Base-by-base conservation (phyloP, 2,888 invertebrate genomes). In the Scaeva pyrastri region DNA sequence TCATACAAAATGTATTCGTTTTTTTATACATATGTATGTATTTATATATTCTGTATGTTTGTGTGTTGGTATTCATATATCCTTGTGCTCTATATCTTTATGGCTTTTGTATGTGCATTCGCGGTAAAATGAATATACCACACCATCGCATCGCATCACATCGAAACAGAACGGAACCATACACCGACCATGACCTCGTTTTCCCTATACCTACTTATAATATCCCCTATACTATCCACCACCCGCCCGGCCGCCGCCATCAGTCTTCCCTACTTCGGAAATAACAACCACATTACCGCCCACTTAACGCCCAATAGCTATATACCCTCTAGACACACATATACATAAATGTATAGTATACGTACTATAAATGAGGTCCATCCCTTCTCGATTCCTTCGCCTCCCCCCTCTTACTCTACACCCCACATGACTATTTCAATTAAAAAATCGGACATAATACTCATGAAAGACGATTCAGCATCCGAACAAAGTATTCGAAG, bases 381-480 rank as follows among this genome's bases (percentile, higher is more conserved):
- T 10, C 4, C 12, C 12, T 12, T 0, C 21, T 2, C 21, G 1
- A 8, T 3, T 11, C 39, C 0, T 21, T 2, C 21, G 1, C 39
- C 10, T 11, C 39, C 12, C 10, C 12, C 39, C 8, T 39, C 14
- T n/a, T n/a, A n/a, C 21, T 0, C 2, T 52, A 43, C 76, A 70
- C 64, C 50, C 76, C 19, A 31, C 45, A 50, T 62, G 55, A 62
- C 68, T 68, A 76, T 85, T 85, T 86, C 86, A 82, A 86, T 82
- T 86, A 86, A 82, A 66, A 82, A 77, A 71, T 71, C 74, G 82
- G 86, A 82, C 85, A 85, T 78, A 81, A 81, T 81, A 36, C 81
- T 81, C 76, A 41, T 76, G 50, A 72, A 76, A 76, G 85, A 81
- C 52, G 76, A 82, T 60, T 82, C 82, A 77, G 72, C 60, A 31